These are phyloP conservation scores for Isaurus tuberculatus DNA, from an alignment of 92 coral and sea anemone species.

Conservation along the genomic window DNA sequence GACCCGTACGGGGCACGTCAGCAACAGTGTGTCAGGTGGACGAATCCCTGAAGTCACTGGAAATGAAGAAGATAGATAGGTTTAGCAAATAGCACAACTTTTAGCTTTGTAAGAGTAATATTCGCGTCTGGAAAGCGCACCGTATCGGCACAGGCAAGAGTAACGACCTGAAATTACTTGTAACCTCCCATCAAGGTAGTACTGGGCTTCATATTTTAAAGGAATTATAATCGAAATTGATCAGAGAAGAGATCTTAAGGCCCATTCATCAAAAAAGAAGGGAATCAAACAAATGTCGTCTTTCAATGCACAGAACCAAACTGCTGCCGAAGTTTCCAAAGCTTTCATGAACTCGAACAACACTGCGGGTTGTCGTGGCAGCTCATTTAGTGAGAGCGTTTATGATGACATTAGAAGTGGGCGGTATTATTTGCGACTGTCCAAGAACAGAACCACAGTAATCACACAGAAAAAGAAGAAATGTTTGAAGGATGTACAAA, in stretches of 20 bases:
- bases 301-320: constrained; percentile 63
- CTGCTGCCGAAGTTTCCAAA: constrained; percentile 42
- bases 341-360: constrained; percentile 53
- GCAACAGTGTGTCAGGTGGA: constrained; percentile 47
- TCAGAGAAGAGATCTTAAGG: background rate
- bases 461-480: background rate
- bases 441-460: background rate
- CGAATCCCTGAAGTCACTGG: constrained; percentile 16
- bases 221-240: constrained; percentile 41
- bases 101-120: constrained; percentile 20
- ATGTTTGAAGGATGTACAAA: background rate
- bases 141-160: constrained; percentile 61
- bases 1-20: constrained; percentile 47
- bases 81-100: constrained; percentile 62
- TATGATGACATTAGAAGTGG: constrained; percentile 7
- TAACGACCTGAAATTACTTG: background rate
- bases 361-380: background rate
- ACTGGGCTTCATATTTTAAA: constrained; percentile 31
- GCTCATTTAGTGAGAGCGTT: background rate
- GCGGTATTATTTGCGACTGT: background rate
- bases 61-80: constrained; percentile 55
- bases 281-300: background rate
- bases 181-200: constrained; percentile 42
- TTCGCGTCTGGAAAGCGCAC: constrained; percentile 56
- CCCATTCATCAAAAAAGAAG: constrained; percentile 10